phyloP scores from a whole-genome alignment of 2,113 vertebrate genomes.

The Columbina picui region DNA sequence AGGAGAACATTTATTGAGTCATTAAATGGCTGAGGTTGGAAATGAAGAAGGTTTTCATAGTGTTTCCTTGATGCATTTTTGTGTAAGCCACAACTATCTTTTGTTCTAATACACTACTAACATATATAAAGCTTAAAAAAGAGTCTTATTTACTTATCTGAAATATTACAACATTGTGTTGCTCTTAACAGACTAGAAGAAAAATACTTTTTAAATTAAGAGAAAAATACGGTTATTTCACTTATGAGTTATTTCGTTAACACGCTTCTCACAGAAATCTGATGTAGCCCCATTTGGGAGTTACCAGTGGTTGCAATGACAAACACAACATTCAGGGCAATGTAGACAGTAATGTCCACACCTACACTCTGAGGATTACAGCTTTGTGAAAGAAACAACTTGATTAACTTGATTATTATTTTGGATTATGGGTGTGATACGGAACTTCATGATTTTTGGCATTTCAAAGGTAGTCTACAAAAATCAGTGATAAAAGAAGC shows the following conservation, averaged over 20 bases:
- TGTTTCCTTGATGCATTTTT: background rate
- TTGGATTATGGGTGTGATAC: background rate
- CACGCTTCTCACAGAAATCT: background rate
- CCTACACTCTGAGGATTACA: background rate
- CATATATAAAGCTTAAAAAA: background rate
- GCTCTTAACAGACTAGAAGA: background rate
- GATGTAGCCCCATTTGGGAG: background rate
- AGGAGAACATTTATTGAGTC: background rate
- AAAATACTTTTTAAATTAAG: background rate
- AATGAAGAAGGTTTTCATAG: background rate
- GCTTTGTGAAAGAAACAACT: background rate
- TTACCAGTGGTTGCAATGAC: background rate
- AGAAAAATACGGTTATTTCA: background rate
- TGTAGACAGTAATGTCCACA: background rate
- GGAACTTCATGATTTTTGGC: background rate
- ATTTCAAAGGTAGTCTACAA: background rate
- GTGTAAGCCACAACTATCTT: background rate
- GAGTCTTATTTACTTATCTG: background rate
- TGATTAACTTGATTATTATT: background rate
- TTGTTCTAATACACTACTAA: background rate
- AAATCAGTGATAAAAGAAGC: background rate
- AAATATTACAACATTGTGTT: background rate
- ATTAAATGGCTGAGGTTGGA: background rate
- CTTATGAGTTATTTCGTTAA: background rate
- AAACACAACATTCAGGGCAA: background rate